Base-by-base conservation (phyloP, 2,888 invertebrate species). In the Volucella inanis region DNA sequence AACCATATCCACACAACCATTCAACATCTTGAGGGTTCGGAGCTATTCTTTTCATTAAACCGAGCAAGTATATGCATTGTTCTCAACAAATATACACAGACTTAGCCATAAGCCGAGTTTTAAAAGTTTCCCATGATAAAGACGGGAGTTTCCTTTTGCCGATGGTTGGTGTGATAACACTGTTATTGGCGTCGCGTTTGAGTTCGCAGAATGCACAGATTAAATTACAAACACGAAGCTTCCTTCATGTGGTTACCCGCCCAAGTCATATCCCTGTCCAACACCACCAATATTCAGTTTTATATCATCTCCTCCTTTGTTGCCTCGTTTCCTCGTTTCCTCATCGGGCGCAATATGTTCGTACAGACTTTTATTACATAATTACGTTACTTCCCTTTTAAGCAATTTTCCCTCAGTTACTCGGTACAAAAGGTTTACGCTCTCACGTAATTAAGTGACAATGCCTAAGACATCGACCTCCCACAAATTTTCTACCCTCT, bases 341-440 rank as follows among this genome's bases (percentile, higher is more conserved):
- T 3, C 49, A 15, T n/a, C 49, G n/a, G 6, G 45, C 22, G 8
- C 18, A 9, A 15, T 43, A n/a, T 43, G 15, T 14, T 39, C 4
- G 39, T 39, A 15, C 15, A 14, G 12, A 52, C 50, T 72, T 72
- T 72, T 67, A 80, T 85, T 85, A 54, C 81, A 76, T 85, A 85
- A 85, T 81, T 81, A 57, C 81, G 77, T 85, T 85, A 85, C 72
- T 85, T 85, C 81, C 72, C 85, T 85, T 85, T 85, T 80, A 85
- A 85, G 72, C 65, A 76, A 85, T 72, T 81, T 85, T 76, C 62
- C 59, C 59, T 74, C 50, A 55, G 55, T 50, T 47, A 31, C 31
- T 31, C 31, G 31, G 31, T 6, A 55, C 57, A 57, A 76, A 72
- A 80, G 85, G 67, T 80, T 76, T 72, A 61, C 65, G 61, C 80